These are phyloP conservation scores for Trichogramma evanescens DNA, from an alignment of 2,888 invertebrate genomes.

Conservation along the genomic window DNA sequence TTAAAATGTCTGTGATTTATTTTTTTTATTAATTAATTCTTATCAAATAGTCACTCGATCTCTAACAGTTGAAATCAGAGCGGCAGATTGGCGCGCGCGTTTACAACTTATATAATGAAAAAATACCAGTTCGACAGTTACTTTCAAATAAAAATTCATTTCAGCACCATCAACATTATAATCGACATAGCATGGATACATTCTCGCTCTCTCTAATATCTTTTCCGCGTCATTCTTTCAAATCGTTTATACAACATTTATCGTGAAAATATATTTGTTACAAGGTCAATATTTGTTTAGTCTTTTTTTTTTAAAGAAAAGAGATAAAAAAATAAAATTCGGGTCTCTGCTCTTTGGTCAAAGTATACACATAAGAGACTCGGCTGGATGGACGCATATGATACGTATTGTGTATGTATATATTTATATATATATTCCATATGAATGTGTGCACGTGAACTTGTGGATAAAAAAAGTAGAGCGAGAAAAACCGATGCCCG, in stretches of 20 bases:
- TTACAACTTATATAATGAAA: no score
- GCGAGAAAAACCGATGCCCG: slow-evolving; percentile 22
- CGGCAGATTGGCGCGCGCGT: no score
- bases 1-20: not conserved
- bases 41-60: slow-evolving; percentile 6
- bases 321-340: slow-evolving; percentile 10
- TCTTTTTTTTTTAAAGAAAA: slow-evolving; percentile 8
- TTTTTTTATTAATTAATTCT: not conserved
- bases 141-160: no score
- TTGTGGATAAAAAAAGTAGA: slow-evolving; percentile 18
- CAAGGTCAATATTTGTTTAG: slow-evolving; percentile 6
- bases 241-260: not conserved
- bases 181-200: no score
- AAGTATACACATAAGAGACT: not conserved
- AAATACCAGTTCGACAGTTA: no score
- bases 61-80: slow-evolving; percentile 1
- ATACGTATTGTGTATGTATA: not conserved
- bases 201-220: no score
- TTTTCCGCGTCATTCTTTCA: no score
- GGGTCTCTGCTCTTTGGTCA: slow-evolving; percentile 1
- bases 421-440: not conserved
- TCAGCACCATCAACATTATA: no score
- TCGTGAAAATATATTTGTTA: slow-evolving; percentile 5
- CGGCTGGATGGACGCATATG: slow-evolving; percentile 4
- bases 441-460: slow-evolving; percentile 1